Base-by-base conservation (phyloP, 1,140 invertebrate genomes). In the Drosophila bifasciata region DNA sequence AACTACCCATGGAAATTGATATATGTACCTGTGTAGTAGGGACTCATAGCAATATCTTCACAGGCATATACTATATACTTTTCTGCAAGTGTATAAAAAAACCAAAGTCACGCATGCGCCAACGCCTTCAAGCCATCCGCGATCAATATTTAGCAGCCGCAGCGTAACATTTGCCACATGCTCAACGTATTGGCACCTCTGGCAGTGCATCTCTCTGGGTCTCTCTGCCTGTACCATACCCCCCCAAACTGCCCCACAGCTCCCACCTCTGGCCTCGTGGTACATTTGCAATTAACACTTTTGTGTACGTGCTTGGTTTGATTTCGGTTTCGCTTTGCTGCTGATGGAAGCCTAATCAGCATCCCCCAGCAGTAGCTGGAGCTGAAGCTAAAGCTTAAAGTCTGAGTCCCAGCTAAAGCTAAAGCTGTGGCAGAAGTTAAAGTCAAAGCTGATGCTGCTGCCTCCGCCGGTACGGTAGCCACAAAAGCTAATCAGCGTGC, bases 251-350 rank as follows among this genome's bases (percentile, higher is more conserved):
- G 32, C 25, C 39, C 5, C 17, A 16, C 36, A 32, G 32, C 49
- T 40, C 21, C 46, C 50, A 49, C 43, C 62, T 52, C 52, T 57
- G 53, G 51, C 52, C 62, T 62, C 52, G 74, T 79, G 74, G 72
- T 75, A 86, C 80, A 84, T 85, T 86, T 88, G 81, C 81, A 86
- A 86, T 86, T 86, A 86, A 88, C 81, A 86, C 83, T 86, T 88
- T 83, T 75, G 83, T 68, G 83, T 86, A 88, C 81, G 81, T 86
- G 81, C 83, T 74, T 76, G 81, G 69, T 28, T 69, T 69, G 66
- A 69, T 69, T 69, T 69, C 63, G 66, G 66, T 69, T 69, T 68
- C 66, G 66, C 66, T 69, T 69, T 69, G 66, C 36, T 76, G 58
- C 67, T 61, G 53, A 46, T 62, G 73, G 79, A 81, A 62, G 79